Evolutionary conservation across 2,888 invertebrate species (phyloP).

Genomic region (Drosophila antonietae): DNA sequence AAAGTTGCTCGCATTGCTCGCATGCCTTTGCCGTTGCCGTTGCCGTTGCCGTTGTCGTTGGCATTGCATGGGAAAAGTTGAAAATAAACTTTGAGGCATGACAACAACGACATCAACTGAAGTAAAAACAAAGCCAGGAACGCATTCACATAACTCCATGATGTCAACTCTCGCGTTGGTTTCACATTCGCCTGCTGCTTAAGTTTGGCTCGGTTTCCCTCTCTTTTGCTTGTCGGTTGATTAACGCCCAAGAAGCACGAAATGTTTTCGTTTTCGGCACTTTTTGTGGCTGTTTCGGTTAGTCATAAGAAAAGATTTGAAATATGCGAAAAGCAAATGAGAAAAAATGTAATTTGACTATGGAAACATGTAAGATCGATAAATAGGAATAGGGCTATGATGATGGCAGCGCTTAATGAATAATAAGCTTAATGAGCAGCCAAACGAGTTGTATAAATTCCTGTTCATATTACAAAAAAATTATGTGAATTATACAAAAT

Average conservation of each 20-base stretch:
- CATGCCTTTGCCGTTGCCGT: conserved; percentile 59
- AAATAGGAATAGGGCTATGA: conserved; percentile 11
- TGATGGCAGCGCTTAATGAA: conserved; percentile 10
- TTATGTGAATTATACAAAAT: not conserved
- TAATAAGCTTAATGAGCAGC: not conserved
- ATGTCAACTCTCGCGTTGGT: conserved; percentile 79
- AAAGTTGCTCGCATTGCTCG: conserved; percentile 68
- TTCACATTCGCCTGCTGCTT: conserved; percentile 56
- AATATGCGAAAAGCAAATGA: conserved; percentile 38
- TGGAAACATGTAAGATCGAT: conserved; percentile 43
- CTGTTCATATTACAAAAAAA: not conserved
- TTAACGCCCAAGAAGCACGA: conserved; percentile 74
- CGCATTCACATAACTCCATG: conserved; percentile 63
- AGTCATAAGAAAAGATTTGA: conserved; percentile 59
- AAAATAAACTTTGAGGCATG: conserved; percentile 79
- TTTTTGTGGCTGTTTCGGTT: conserved; percentile 38
- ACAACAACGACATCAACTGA: conserved; percentile 35
- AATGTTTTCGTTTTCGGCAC: conserved; percentile 46
- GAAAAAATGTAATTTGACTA: conserved; percentile 15
- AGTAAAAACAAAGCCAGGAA: conserved; percentile 28
- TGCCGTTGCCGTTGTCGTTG: conserved; percentile 50
- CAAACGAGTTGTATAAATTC: not conserved
- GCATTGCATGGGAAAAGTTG: conserved; percentile 72
- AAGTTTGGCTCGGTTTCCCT: conserved; percentile 22
- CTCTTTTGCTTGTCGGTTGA: conserved; percentile 56